Evolutionary conservation across 2,888 invertebrate species (phyloP).

Genomic region (Polyploca ridens): DNA sequence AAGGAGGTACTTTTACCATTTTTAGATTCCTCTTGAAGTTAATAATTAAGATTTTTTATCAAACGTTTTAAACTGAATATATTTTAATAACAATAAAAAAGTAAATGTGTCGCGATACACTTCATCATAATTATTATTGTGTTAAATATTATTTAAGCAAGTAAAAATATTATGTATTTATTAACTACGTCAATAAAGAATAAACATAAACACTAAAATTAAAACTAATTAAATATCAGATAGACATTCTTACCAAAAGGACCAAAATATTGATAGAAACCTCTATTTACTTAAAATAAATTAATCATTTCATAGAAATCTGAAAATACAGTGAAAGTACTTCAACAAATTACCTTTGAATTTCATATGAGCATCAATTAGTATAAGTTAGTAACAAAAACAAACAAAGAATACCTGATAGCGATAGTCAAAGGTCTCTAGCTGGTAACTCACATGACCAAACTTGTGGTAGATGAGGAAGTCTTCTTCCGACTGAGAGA

Average conservation of each 20-base stretch:
- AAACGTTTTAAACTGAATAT: too few species aligned
- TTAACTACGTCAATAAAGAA: too few species aligned
- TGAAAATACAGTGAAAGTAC: not conserved
- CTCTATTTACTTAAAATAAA: constrained; percentile 8
- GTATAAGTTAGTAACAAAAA: constrained; percentile 55
- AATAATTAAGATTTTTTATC: not conserved
- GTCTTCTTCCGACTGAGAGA: constrained; percentile 94
- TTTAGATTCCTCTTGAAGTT: not conserved
- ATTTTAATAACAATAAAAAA: too few species aligned
- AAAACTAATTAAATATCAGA: too few species aligned
- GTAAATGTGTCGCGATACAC: too few species aligned
- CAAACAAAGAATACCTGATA: constrained; percentile 71
- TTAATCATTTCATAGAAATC: not conserved
- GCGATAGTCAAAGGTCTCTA: constrained; percentile 57
- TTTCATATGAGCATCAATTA: constrained; percentile 33
- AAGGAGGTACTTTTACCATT: not conserved
- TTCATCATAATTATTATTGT: too few species aligned
- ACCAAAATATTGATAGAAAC: not conserved
- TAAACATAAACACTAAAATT: too few species aligned
- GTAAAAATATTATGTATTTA: too few species aligned
- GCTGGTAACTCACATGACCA: constrained; percentile 91
- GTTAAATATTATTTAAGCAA: too few species aligned
- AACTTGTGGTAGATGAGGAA: constrained; percentile 96
- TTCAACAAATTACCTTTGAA: not conserved
- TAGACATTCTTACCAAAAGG: too few species aligned